Evolutionary conservation across 1,140 invertebrate species (phyloP), one percentile per base, ranked within the genome.

Genomic region (Lethrus apterus): DNA sequence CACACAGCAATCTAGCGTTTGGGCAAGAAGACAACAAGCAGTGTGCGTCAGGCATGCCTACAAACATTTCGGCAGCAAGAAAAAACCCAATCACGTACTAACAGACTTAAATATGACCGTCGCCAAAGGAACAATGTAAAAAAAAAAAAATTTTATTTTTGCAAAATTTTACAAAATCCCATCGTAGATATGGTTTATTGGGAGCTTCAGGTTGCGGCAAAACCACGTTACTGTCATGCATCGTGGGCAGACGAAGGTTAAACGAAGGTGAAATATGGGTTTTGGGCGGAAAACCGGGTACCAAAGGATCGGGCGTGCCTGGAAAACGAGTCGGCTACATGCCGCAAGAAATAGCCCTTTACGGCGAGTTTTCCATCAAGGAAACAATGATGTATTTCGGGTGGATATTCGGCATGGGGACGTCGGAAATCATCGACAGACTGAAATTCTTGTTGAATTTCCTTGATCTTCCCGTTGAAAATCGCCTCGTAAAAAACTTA

Each of bases 321-420:
- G 91, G 91, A 8, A 88, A 87, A 60, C 75, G 88, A 7, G 87
- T 86, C 10, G 83, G 84, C 5, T 86, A 87, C 64, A 86, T 86
- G 83, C 83, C 83, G 0, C 83, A 94, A 67, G 93, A 97, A 69
- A 89, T 94, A 15, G 93, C 93, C 0, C 71, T 98, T 0, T 97
- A 93, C 65, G 87, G 88, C 1, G 91, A 96, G 67, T 94, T 98
- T 67, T 89, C 90, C 0, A 97, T 96, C 50, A 78, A 81, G 47
- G 94, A 98, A 65, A 97, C 92, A 0, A 85, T 97, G 79, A 81
- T 88, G 73, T 97, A 95, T 64, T 97, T 97, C 67, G 93, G 93
- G n/a, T 88, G 89, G 77, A 86, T 97, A 55, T 91, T 93, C 62
- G 86, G 89, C 43, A 93, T 97, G 89, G 73, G 78, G 55, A 82